A percentile compares a stretch with the other conserved stretches of the same genome.
Evolutionary conservation across 2,888 invertebrate species (phyloP).

Genomic region (Brachynemurus nebulosus): DNA sequence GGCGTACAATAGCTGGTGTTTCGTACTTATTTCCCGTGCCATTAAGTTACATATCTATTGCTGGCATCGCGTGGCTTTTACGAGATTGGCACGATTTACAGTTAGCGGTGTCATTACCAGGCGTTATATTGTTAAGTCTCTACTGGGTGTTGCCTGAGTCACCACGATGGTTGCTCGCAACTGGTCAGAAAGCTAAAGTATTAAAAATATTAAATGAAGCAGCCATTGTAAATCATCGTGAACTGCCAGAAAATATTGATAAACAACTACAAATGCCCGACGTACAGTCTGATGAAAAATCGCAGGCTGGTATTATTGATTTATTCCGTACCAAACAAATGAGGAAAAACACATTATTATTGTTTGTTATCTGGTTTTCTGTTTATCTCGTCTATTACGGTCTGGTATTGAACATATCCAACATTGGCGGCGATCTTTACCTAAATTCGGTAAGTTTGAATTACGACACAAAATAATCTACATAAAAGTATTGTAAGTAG

Average conservation of each 20-base stretch:
- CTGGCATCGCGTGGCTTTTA: constrained; percentile 53
- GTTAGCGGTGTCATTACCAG: constrained; percentile 57
- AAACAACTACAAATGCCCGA: constrained; percentile 37
- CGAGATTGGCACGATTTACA: constrained; percentile 62
- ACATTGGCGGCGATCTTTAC: constrained; percentile 62
- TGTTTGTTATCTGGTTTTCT: constrained; percentile 62
- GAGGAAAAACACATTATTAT: constrained; percentile 51
- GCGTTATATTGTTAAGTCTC: constrained; percentile 43
- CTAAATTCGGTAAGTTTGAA: constrained; percentile 53
- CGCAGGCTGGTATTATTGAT: constrained; percentile 41
- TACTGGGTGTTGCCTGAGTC: constrained; percentile 61
- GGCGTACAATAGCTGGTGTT: constrained; percentile 68
- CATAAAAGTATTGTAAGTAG: too few species aligned
- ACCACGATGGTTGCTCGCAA: constrained; percentile 60
- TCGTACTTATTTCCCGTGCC: constrained; percentile 70
- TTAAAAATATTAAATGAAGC: constrained; percentile 48
- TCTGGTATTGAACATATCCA: constrained; percentile 56
- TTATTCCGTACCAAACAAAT: constrained; percentile 50
- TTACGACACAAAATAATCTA: too few species aligned
- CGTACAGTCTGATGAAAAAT: constrained; percentile 33
- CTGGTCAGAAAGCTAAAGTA: constrained; percentile 57
- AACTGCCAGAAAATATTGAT: constrained; percentile 52
- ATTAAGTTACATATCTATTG: constrained; percentile 57
- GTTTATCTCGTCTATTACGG: constrained; percentile 70
- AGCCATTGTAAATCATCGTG: constrained; percentile 47